phyloP scores from a whole-genome alignment of 2,888 invertebrate genomes.

The Theretra japonica region DNA sequence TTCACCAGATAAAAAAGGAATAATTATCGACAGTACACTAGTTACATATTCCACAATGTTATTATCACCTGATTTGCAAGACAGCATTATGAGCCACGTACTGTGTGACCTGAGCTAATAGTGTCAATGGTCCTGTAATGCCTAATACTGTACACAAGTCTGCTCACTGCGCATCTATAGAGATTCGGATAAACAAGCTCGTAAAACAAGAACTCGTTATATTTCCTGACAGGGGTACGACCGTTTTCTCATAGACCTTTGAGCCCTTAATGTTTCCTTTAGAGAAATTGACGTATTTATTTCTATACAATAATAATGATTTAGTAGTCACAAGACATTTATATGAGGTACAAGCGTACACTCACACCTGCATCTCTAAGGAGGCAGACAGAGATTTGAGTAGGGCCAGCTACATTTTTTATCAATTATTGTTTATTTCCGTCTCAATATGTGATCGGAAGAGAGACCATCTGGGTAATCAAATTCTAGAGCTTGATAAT shows the following conservation, averaged over 20 bases:
- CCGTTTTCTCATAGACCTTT: conserved; percentile 50
- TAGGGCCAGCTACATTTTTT: too few relatives aligned
- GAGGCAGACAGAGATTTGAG: too few relatives aligned
- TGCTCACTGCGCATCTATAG: conserved; percentile 37
- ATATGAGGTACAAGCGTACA: not conserved
- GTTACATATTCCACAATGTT: not conserved
- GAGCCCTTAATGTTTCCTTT: conserved; percentile 46
- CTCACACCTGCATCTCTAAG: too few relatives aligned
- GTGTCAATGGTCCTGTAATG: conserved; percentile 38
- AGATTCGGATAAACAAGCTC: conserved; percentile 62
- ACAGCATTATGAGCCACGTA: not conserved
- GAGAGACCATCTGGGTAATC: too few relatives aligned
- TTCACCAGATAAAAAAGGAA: not conserved
- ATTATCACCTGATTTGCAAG: conserved; percentile 7
- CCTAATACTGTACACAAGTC: conserved; percentile 22
- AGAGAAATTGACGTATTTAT: conserved; percentile 28
- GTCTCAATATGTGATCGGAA: too few relatives aligned
- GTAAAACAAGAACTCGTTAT: conserved; percentile 62
- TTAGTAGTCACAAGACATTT: not conserved
- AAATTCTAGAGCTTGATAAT: too few relatives aligned
- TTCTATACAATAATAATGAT: conserved; percentile 1
- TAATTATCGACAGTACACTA: not conserved
- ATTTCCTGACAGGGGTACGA: conserved; percentile 61
- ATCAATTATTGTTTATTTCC: too few relatives aligned
- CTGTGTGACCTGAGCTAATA: conserved; percentile 30